Conservation (phyloP, 1,140 invertebrate species). For the Phymastichus coffea region DNA sequence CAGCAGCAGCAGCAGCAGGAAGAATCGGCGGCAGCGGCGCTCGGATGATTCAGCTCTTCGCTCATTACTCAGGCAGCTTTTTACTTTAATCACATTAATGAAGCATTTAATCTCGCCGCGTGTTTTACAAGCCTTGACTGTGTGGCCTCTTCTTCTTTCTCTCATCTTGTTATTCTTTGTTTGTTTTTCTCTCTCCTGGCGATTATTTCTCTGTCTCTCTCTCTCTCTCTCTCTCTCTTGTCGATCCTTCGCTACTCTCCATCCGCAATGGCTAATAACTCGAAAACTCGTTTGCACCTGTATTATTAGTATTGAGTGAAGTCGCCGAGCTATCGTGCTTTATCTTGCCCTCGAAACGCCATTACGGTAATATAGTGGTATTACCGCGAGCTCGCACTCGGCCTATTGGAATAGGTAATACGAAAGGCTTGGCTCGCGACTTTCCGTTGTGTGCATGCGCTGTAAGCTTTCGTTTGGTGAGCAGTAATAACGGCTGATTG, state of each 20-base stretch:
- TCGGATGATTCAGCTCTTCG: conserved; percentile 48
- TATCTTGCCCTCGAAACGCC: conserved; percentile 28
- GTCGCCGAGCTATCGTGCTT: conserved; percentile 29
- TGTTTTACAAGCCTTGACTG: conserved; percentile 55
- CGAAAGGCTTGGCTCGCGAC: too few relatives aligned
- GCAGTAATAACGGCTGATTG: too few relatives aligned
- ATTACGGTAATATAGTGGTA: conserved; percentile 38
- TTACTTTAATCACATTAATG: conserved; percentile 59
- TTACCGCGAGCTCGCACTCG: conserved; percentile 19
- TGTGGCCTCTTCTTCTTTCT: conserved; percentile 45
- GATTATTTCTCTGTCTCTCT: conserved; percentile 40
- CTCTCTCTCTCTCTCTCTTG: background rate
- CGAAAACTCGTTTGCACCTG: conserved; percentile 48
- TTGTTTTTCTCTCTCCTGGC: too few relatives aligned
- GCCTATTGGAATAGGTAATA: conserved; percentile 2
- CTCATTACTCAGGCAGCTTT: conserved; percentile 56
- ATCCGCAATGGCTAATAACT: conserved; percentile 44
- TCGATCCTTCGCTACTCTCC: too few relatives aligned
- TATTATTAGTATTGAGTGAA: too few relatives aligned
- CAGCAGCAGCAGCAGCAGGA: conserved; percentile 19
- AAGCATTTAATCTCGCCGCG: conserved; percentile 56
- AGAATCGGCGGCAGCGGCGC: conserved; percentile 2
- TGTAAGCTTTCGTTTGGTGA: too few relatives aligned
- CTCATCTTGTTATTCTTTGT: too few relatives aligned
- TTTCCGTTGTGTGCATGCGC: too few relatives aligned